Conservation (phyloP, 2,797 vertebrate genomes). For the Gymnoscopelus braueri region DNA sequence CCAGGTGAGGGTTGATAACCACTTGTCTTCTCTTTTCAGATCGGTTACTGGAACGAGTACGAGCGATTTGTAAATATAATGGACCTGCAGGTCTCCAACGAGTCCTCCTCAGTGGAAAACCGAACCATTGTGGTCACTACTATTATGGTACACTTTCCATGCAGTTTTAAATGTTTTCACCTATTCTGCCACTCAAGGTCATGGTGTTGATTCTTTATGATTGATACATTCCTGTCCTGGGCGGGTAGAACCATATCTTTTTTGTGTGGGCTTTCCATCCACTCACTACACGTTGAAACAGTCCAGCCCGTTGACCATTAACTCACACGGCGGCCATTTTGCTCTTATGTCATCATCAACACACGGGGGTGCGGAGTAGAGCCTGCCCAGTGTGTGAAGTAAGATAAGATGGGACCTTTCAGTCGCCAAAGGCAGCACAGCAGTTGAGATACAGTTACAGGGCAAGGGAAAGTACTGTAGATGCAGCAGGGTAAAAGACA, state of each 20-base stretch:
- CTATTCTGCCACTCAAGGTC: slow-evolving; percentile 89
- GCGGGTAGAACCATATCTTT: slow-evolving; percentile 87
- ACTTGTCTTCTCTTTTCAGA: slow-evolving; percentile 83
- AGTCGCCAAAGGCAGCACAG: no score
- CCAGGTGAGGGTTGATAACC: slow-evolving; percentile 10
- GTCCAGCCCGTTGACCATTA: slow-evolving; percentile 58
- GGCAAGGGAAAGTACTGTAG: no score
- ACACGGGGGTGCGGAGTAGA: no score
- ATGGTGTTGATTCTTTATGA: slow-evolving; percentile 85
- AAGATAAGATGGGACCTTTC: no score
- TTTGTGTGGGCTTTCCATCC: slow-evolving; percentile 88
- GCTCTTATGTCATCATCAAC: no score
- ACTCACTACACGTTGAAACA: slow-evolving; percentile 88
- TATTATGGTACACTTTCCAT: slow-evolving; percentile 97
- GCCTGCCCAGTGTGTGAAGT: no score
- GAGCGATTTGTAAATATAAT: slow-evolving; percentile 95
- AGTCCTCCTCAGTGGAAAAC: slow-evolving; percentile 95
- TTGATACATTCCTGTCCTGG: slow-evolving; percentile 87
- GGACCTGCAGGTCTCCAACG: slow-evolving; percentile 93
- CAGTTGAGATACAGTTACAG: no score
- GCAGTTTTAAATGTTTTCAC: slow-evolving; percentile 85
- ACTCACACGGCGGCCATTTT: no score
- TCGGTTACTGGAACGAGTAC: slow-evolving; percentile 99
- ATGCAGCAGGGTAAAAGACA: no score
- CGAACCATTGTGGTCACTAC: slow-evolving; percentile 99